phyloP scores from a whole-genome alignment of 2,888 invertebrate species.

The Lochmaea crataegi region DNA sequence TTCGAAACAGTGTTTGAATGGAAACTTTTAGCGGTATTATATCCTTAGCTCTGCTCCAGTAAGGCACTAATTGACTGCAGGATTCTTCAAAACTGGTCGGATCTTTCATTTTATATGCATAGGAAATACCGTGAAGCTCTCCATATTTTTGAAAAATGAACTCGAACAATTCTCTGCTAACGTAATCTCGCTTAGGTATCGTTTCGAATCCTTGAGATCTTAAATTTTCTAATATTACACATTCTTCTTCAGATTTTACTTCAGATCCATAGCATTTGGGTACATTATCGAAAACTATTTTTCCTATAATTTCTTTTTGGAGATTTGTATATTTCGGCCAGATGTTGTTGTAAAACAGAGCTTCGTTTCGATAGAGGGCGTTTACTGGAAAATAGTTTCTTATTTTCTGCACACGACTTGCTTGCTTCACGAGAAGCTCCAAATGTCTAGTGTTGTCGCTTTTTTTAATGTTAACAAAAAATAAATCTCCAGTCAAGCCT shows the following conservation, averaged over 20 bases:
- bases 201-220: slow-evolving; percentile 37
- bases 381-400: slow-evolving; percentile 31
- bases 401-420: slow-evolving; percentile 11
- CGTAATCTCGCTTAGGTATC: slow-evolving; percentile 26
- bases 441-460: slow-evolving; percentile 12
- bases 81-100: slow-evolving; percentile 36
- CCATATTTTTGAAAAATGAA: slow-evolving; percentile 48
- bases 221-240: slow-evolving; percentile 44
- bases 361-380: slow-evolving; percentile 38
- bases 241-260: slow-evolving; percentile 31
- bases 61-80: not conserved
- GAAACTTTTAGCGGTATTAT: slow-evolving; percentile 7
- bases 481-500: slow-evolving; percentile 40
- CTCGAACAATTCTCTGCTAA: slow-evolving; percentile 47
- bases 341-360: slow-evolving; percentile 36
- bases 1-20: not conserved
- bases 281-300: slow-evolving; percentile 24
- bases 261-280: slow-evolving; percentile 32
- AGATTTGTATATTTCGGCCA: slow-evolving; percentile 33
- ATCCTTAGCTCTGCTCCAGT: slow-evolving; percentile 9
- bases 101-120: slow-evolving; percentile 43
- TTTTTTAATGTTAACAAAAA: slow-evolving; percentile 30
- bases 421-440: slow-evolving; percentile 38
- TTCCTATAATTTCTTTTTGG: slow-evolving; percentile 4
- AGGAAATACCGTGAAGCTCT: slow-evolving; percentile 49